These are phyloP conservation scores for Mamestra configurata DNA, from an alignment of 1,140 invertebrate species.

Conservation along the genomic window DNA sequence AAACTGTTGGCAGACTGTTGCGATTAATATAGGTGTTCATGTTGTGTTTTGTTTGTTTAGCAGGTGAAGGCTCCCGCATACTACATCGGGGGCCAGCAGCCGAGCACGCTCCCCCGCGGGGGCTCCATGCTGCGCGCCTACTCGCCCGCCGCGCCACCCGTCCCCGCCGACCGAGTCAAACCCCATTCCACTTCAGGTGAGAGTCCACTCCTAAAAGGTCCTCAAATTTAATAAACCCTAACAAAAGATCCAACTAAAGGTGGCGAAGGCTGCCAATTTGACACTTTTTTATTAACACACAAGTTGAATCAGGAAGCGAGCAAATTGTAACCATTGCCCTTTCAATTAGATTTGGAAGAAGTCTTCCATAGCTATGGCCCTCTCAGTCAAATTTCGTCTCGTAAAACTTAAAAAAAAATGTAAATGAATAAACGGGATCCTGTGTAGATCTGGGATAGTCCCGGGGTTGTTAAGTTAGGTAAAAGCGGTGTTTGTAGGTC, in stretches of 20 bases:
- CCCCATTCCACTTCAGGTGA: conserved; percentile 84
- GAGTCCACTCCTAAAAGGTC: neutral
- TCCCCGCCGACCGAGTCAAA: conserved; percentile 89
- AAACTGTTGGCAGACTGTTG: neutral
- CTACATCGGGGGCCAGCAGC: conserved; percentile 89
- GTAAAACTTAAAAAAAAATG: neutral
- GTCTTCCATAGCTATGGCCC: no score
- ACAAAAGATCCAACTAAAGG: neutral
- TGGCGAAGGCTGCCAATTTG: neutral
- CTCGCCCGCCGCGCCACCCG: conserved; percentile 89
- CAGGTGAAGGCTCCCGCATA: conserved; percentile 87
- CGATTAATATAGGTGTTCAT: neutral
- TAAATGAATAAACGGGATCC: neutral
- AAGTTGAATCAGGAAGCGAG: conserved; percentile 32
- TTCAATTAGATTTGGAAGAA: conserved; percentile 25
- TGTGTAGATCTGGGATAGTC: neutral
- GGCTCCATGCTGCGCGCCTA: conserved; percentile 90
- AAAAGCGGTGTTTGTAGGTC: conserved; percentile 78
- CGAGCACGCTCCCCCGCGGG: conserved; percentile 89
- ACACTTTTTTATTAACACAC: conserved; percentile 9
- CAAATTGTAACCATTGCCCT: conserved; percentile 2
- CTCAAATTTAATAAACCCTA: neutral
- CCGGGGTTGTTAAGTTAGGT: conserved; percentile 55
- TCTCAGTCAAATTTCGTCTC: neutral
- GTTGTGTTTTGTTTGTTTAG: conserved; percentile 48